Conservation (phyloP, 2,113 vertebrate species). For the Sinocyclocheilus anophthalmus region DNA sequence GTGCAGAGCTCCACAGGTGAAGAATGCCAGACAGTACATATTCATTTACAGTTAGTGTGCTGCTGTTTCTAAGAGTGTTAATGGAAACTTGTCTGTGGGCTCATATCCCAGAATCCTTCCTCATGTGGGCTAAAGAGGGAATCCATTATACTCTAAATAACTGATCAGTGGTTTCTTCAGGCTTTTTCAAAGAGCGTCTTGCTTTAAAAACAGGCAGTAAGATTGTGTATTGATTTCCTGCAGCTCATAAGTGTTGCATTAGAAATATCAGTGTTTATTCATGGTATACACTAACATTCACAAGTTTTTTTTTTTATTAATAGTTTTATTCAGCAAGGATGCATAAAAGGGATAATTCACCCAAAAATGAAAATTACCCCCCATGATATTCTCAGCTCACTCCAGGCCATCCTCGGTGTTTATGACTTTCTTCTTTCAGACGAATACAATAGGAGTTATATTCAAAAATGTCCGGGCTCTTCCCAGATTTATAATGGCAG, state of each 20-base stretch:
- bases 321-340: not conserved
- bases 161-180: slow-evolving; percentile 23
- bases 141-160: not conserved
- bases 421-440: too few species aligned
- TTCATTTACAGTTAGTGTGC: not conserved
- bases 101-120: slow-evolving; percentile 3
- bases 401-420: too few species aligned
- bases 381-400: too few species aligned
- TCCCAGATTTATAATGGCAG: too few species aligned
- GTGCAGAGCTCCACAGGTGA: not conserved
- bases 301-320: not conserved
- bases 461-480: too few species aligned
- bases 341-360: too few species aligned
- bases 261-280: not conserved
- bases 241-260: not conserved
- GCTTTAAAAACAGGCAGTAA: not conserved
- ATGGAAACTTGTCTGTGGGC: slow-evolving; percentile 25
- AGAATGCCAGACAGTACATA: not conserved
- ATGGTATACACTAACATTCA: not conserved
- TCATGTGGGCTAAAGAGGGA: not conserved
- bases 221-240: not conserved
- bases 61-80: not conserved
- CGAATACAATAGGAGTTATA: too few species aligned
- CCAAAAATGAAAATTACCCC: too few species aligned
- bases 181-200: not conserved